Base-by-base conservation (phyloP, 2,113 vertebrate species). In the Artemisiospiza belli region DNA sequence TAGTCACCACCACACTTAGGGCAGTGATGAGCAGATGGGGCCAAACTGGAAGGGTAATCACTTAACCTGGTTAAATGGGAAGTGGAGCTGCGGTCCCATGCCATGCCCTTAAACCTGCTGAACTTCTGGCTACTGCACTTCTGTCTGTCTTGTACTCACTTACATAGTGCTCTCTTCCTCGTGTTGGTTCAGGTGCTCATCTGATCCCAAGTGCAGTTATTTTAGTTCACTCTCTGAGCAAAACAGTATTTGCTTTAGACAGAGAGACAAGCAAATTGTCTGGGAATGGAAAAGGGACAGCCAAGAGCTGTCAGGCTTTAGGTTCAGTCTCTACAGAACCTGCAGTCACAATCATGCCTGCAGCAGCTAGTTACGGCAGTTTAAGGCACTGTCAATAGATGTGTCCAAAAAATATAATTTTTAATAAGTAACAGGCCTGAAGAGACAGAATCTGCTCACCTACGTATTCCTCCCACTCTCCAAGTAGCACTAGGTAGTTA, bases 11-110 rank as follows among this genome's bases (percentile, higher is more conserved):
- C 64, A 90, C 44, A 16, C 35, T 86, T 63, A 24, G 64, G 62
- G 91, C 73, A 92, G 91, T 35, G 96, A 97, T 96, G 94, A 93
- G 94, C 96, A 97, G 68, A 63, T 74, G 80, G 86, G 76, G 61
- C 86, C n/a, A 78, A 72, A 90, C 76, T 89, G 86, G 68, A 81
- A 89, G 77, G 80, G 80, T 63, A 83, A 66, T 77, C 83, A 67
- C 88, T 92, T 95, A 89, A 95, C 90, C 89, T 93, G 80, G 30
- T 75, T 89, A 94, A 92, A 92, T n/a, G n/a, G 68, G 43, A 83
- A 75, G 57, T 59, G 54, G 63, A 83, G 72, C 63, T 93, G 79
- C 62, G 1, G 12, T 47, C 39, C 55, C 22, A 12, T 82, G n/a
- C 66, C 57, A 14, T 73, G 59, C n/a, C 47, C 41, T 61, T 80